These are phyloP conservation scores for Pseudomyrmex sp. DNA, from an alignment of 1,140 invertebrate genomes.

Conservation along the genomic window DNA sequence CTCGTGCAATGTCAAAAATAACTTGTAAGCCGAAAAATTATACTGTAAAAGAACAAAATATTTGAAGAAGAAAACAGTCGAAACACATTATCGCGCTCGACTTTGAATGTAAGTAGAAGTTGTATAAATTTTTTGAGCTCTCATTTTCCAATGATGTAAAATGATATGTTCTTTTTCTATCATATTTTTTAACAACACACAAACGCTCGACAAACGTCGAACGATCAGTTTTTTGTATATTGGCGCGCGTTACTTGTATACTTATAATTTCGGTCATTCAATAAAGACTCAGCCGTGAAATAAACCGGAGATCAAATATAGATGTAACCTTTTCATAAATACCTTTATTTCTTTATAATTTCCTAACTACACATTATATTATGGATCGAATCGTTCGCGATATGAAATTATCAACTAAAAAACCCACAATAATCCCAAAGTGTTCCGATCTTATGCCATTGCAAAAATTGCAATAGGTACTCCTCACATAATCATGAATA, in stretches of 20 bases:
- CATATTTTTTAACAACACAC: constrained; percentile 38
- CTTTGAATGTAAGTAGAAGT: constrained; percentile 32
- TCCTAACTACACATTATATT: constrained; percentile 37
- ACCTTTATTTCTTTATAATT: constrained; percentile 56
- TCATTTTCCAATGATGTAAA: constrained; percentile 29
- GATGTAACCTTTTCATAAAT: background rate
- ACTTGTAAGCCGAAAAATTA: constrained; percentile 63
- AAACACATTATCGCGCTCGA: constrained; percentile 13
- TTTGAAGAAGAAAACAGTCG: constrained; percentile 34
- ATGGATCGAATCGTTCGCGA: constrained; percentile 31
- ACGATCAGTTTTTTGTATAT: constrained; percentile 66
- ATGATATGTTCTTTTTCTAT: constrained; percentile 20
- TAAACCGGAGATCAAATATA: background rate
- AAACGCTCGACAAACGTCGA: constrained; percentile 33
- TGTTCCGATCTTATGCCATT: background rate
- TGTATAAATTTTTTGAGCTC: constrained; percentile 15
- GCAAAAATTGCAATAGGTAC: constrained; percentile 60
- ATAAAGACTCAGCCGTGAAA: constrained; percentile 63
- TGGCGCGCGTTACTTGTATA: constrained; percentile 63
- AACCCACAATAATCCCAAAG: constrained; percentile 30
- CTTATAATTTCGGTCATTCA: constrained; percentile 68
- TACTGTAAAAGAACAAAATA: constrained; percentile 43
- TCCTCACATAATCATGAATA: constrained; percentile 35
- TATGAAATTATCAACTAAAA: constrained; percentile 6
- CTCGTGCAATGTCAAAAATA: constrained; percentile 70